Percentiles rank a stretch among this genome's conserved stretches.
Evolutionary conservation across 2,888 invertebrate genomes (phyloP).

Genomic region (Flexamia atlantica): DNA sequence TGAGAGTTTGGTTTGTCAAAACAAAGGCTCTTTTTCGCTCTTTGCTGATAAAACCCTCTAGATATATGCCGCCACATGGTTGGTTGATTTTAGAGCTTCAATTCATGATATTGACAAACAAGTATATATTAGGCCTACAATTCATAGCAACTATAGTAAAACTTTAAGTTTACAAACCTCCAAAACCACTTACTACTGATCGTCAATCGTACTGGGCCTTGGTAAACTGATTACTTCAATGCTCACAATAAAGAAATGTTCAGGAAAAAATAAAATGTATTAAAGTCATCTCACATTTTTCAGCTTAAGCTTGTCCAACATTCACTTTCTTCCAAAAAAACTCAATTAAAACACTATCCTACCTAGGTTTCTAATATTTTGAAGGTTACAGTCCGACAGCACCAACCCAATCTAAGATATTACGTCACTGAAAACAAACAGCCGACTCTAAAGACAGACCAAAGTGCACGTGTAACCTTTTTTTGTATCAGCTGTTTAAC

Average conservation of each 20-base stretch:
- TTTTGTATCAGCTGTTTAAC: no score
- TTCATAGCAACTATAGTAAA: not conserved
- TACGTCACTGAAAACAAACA: no score
- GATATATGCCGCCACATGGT: conserved; percentile 19
- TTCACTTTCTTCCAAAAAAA: no score
- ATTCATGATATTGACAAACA: not conserved
- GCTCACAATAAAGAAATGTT: not conserved
- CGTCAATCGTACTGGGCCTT: not conserved
- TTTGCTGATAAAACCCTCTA: conserved; percentile 15
- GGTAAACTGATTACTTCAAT: not conserved
- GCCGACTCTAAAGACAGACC: no score
- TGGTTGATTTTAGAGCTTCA: not conserved
- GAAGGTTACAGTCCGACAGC: conserved; percentile 9
- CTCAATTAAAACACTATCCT: not conserved
- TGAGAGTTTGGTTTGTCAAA: conserved; percentile 9
- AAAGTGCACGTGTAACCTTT: no score
- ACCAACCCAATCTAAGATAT: not conserved
- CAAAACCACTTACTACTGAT: not conserved
- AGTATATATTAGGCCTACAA: not conserved
- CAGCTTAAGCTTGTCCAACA: not conserved
- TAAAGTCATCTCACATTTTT: conserved; percentile 5
- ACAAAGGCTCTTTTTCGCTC: not conserved
- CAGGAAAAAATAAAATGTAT: no score
- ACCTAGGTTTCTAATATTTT: not conserved
- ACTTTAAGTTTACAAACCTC: not conserved